A percentile compares a stretch with the other conserved stretches of the same genome.
Conservation (phyloP, 1,140 invertebrate species). For the Atta cephalotes region DNA sequence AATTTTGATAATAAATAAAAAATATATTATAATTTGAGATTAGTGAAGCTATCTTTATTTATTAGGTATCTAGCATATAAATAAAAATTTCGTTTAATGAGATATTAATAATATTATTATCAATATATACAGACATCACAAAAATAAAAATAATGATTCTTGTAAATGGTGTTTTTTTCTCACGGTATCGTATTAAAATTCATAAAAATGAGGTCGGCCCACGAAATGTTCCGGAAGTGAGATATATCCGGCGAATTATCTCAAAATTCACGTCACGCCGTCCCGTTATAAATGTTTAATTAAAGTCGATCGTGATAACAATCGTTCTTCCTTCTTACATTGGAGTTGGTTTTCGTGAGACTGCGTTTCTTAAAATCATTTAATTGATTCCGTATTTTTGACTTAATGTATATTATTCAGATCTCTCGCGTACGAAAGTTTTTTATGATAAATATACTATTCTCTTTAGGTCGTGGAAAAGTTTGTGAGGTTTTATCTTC, state of each 20-base stretch:
- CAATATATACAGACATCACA: not conserved
- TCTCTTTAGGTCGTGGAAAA: constrained; percentile 6
- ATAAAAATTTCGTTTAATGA: not conserved
- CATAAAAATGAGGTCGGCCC: not conserved
- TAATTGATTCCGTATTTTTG: constrained; percentile 5
- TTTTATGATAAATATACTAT: constrained; percentile 10
- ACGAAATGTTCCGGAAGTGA: constrained; percentile 44
- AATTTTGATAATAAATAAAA: not conserved
- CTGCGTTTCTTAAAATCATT: constrained; percentile 21
- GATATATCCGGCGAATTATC: constrained; percentile 42
- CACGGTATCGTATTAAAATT: not conserved
- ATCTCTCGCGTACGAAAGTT: not conserved
- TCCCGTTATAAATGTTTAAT: constrained; percentile 46
- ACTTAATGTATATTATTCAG: not conserved
- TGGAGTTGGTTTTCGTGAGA: constrained; percentile 42
- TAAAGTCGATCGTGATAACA: constrained; percentile 30
- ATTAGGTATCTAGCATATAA: not conserved
- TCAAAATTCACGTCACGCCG: not conserved
- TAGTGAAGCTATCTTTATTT: not conserved
- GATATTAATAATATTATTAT: not conserved
- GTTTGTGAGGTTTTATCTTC: not conserved
- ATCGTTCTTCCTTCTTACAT: constrained; percentile 12
- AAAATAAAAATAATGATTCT: not conserved
- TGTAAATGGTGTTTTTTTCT: not conserved
- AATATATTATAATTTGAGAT: not conserved